A percentile compares a stretch with the other conserved stretches of the same genome.
These are phyloP conservation scores for Pandemis heparana DNA, from an alignment of 2,888 invertebrate species.

Conservation along the genomic window DNA sequence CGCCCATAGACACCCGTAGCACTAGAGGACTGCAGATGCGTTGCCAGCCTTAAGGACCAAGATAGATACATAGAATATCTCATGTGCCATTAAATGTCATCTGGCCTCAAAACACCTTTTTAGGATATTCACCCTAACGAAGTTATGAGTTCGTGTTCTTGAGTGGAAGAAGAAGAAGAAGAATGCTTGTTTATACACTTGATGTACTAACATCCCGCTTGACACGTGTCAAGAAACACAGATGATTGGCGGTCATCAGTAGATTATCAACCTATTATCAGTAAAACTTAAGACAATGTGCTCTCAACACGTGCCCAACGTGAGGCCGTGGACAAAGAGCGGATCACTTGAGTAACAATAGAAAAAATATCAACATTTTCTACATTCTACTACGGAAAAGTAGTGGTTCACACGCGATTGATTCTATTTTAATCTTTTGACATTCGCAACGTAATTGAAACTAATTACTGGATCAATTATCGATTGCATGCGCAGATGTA, in stretches of 20 bases:
- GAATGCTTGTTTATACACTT: neutral
- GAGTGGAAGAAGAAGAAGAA: no score
- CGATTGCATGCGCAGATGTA: slow-evolving; percentile 59
- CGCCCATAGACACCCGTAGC: no score
- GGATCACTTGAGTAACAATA: slow-evolving; percentile 50
- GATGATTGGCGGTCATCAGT: slow-evolving; percentile 74
- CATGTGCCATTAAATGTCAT: no score
- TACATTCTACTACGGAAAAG: slow-evolving; percentile 76
- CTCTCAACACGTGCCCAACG: slow-evolving; percentile 71
- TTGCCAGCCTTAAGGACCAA: no score
- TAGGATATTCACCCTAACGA: no score
- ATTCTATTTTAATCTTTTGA: slow-evolving; percentile 82
- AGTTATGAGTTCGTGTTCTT: neutral
- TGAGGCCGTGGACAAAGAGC: slow-evolving; percentile 72
- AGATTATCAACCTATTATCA: slow-evolving; percentile 64
- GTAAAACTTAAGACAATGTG: slow-evolving; percentile 69
- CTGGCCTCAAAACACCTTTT: no score
- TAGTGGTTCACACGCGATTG: slow-evolving; percentile 78
- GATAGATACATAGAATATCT: no score
- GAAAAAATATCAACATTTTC: slow-evolving; percentile 69
- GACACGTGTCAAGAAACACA: slow-evolving; percentile 61
- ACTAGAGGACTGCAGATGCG: no score
- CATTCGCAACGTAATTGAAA: slow-evolving; percentile 75
- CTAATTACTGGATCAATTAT: slow-evolving; percentile 72
- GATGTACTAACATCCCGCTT: slow-evolving; percentile 26